Percentiles rank a stretch among this genome's conserved stretches.
Conservation (phyloP, 2,113 vertebrate species). For the Larimichthys polyactis region DNA sequence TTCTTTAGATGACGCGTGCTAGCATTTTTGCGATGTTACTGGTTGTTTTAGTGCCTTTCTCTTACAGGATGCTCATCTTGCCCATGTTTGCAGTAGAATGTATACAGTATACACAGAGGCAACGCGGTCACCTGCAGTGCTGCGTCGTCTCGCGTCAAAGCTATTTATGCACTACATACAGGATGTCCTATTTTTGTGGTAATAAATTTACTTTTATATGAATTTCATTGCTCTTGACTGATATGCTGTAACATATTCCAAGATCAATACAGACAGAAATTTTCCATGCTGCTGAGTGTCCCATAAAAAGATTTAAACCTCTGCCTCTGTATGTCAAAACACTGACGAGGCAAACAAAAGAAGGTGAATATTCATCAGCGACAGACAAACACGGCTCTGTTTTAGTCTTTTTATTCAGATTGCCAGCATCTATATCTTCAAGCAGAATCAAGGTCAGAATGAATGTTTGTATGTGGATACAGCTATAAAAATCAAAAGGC, state of each 20-base stretch:
- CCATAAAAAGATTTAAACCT: conserved; percentile 10
- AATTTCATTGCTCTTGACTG: conserved; percentile 47
- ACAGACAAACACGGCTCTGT: neutral
- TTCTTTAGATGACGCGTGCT: conserved; percentile 44
- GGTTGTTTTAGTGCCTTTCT: conserved; percentile 81
- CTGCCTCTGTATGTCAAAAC: conserved; percentile 18
- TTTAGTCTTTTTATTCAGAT: conserved; percentile 37
- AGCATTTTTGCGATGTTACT: conserved; percentile 41
- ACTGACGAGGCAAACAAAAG: conserved; percentile 9
- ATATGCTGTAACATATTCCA: conserved; percentile 18
- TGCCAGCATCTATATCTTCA: conserved; percentile 34
- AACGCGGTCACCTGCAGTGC: conserved; percentile 38
- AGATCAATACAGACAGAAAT: neutral
- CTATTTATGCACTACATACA: conserved; percentile 83
- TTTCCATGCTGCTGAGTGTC: conserved; percentile 6
- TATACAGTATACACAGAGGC: conserved; percentile 49
- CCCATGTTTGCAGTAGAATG: conserved; percentile 70
- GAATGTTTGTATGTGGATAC: neutral
- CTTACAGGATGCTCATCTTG: conserved; percentile 65
- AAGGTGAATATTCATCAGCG: neutral
- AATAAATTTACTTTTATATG: conserved; percentile 84
- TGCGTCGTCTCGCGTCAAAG: conserved; percentile 62
- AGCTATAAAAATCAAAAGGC: neutral
- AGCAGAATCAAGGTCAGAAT: conserved; percentile 19
- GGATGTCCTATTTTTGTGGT: conserved; percentile 80